A percentile compares a stretch with the other conserved stretches of the same genome.
These are phyloP conservation scores for Drosophila truncata DNA, from an alignment of 1,140 invertebrate species.

Conservation along the genomic window DNA sequence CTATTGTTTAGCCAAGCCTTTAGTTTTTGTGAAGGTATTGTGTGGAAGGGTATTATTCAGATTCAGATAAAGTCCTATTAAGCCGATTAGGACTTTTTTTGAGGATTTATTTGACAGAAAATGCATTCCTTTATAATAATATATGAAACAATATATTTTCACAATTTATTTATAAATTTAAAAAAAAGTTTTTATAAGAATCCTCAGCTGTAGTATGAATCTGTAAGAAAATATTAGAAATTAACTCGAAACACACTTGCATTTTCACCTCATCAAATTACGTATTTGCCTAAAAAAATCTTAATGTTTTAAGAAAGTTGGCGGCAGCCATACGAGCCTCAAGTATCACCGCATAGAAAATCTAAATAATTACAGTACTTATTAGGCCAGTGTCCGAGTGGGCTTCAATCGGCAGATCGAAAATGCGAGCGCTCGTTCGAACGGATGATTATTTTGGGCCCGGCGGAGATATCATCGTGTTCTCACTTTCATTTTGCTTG, in stretches of 20 bases:
- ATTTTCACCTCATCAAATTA: constrained; percentile 22
- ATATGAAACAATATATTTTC: too few species aligned
- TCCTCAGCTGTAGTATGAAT: background rate
- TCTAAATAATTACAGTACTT: constrained; percentile 51
- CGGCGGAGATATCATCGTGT: constrained; percentile 47
- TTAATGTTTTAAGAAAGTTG: constrained; percentile 45
- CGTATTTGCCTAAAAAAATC: constrained; percentile 8
- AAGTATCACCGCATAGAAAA: constrained; percentile 32
- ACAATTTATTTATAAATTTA: background rate
- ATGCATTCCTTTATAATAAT: background rate
- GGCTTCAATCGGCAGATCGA: constrained; percentile 39
- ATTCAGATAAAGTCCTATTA: background rate
- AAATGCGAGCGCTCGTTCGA: constrained; percentile 16
- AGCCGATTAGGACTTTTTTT: background rate
- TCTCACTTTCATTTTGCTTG: constrained; percentile 76
- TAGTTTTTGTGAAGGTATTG: background rate
- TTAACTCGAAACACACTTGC: constrained; percentile 3
- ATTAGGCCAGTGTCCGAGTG: constrained; percentile 34
- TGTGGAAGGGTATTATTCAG: background rate
- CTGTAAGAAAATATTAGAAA: background rate
- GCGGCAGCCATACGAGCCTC: constrained; percentile 6
- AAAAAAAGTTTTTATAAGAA: background rate
- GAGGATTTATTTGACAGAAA: background rate
- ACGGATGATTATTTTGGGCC: constrained; percentile 42
- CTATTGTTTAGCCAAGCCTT: background rate